These are phyloP conservation scores for Ceyx margarethae DNA, from an alignment of 2,113 vertebrate genomes.

Conservation along the genomic window DNA sequence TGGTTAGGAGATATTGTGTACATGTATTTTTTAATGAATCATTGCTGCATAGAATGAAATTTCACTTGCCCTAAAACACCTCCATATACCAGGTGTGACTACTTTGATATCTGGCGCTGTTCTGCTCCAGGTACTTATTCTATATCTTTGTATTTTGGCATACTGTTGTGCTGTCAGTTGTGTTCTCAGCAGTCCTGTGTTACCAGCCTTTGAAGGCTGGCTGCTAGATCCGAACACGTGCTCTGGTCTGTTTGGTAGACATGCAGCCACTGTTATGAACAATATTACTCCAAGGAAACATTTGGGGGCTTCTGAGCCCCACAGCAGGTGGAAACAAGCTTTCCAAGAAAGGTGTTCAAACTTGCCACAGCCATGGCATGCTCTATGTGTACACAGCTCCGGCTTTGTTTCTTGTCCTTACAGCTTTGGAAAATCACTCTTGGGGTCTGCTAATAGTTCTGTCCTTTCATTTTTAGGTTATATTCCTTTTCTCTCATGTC, in stretches of 20 bases:
- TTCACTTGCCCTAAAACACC: background rate
- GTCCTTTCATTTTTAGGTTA: background rate
- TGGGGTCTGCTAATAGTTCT: background rate
- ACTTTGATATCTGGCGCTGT: background rate
- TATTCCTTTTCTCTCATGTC: background rate
- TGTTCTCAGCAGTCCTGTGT: background rate
- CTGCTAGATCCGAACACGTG: background rate
- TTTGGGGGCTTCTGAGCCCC: background rate
- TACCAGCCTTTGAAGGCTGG: background rate
- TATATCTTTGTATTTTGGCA: background rate
- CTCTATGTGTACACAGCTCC: background rate
- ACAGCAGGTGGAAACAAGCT: fast-evolving
- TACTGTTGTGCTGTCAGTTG: background rate
- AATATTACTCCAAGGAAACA: background rate
- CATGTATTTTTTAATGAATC: background rate
- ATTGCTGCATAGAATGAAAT: background rate
- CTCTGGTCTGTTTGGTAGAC: background rate
- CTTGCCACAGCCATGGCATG: background rate
- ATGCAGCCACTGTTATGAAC: fast-evolving
- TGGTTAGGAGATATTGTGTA: background rate
- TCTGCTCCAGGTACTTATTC: background rate
- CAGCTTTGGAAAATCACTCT: background rate
- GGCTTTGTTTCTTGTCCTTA: background rate
- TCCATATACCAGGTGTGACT: background rate
- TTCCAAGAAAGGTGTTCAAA: background rate